A percentile compares a stretch with the other conserved stretches of the same genome.
Evolutionary conservation across 2,888 invertebrate genomes (phyloP).

Genomic region (Magallana nippona): DNA sequence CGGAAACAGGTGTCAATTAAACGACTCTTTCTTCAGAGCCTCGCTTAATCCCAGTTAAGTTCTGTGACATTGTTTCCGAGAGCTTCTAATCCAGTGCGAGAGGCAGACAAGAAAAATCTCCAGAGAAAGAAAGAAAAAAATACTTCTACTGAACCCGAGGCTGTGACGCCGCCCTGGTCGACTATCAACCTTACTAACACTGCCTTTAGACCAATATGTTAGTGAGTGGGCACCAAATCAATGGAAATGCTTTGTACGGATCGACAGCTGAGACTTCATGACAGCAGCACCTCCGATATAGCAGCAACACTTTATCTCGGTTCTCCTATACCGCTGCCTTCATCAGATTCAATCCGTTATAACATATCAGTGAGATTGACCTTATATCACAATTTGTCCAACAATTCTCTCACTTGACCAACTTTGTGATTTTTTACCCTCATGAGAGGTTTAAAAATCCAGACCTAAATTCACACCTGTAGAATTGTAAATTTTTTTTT

Average conservation of each 20-base stretch:
- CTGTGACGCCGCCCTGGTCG: conserved; percentile 10
- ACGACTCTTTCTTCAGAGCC: neutral
- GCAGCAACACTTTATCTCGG: no score
- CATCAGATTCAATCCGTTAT: no score
- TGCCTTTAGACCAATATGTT: neutral
- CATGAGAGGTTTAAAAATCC: no score
- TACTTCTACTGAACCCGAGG: neutral
- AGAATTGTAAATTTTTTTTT: no score
- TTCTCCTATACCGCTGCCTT: no score
- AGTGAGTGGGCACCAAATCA: conserved; percentile 22
- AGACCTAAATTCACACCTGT: no score
- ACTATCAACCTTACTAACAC: neutral
- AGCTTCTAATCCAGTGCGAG: neutral
- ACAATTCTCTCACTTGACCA: no score
- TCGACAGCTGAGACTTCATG: neutral
- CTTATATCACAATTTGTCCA: no score
- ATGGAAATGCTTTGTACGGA: conserved; percentile 8
- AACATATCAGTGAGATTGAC: no score
- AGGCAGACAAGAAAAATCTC: neutral
- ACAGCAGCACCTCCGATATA: neutral
- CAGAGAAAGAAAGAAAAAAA: neutral
- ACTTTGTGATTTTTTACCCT: no score
- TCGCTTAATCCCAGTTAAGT: neutral
- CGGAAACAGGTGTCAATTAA: neutral
- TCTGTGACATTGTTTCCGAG: neutral